Conservation (phyloP, 2,113 vertebrate genomes). For the Catharus fuscescens region DNA sequence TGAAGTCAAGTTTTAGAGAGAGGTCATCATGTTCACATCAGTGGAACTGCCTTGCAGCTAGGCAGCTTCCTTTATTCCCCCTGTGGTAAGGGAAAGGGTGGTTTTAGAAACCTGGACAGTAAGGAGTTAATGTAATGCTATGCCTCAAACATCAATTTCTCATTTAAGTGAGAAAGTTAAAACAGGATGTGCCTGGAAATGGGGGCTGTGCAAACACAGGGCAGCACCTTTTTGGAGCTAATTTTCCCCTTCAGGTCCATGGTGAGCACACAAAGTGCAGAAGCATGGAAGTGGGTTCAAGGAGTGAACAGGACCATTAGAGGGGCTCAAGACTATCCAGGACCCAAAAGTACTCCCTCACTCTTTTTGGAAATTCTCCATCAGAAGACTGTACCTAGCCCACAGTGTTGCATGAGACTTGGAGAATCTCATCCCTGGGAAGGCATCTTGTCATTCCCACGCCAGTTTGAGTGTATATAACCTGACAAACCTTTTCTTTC, state of each 20-base stretch:
- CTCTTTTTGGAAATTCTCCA: not conserved
- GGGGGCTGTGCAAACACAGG: fast-evolving
- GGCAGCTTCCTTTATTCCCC: not conserved
- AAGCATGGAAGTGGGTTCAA: not conserved
- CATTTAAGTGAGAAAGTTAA: not conserved
- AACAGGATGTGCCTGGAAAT: not conserved
- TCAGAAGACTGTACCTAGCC: not conserved
- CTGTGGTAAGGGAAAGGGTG: not conserved
- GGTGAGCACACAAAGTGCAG: not conserved
- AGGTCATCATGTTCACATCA: not conserved
- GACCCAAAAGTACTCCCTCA: not conserved
- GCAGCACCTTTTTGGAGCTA: not conserved
- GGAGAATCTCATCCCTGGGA: not conserved
- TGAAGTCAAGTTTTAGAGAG: not conserved
- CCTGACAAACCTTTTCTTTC: not conserved
- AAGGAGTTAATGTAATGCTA: not conserved
- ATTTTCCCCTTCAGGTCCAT: not conserved
- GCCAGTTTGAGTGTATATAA: not conserved
- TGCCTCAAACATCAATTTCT: not conserved
- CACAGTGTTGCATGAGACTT: no score
- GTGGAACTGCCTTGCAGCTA: not conserved
- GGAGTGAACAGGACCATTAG: not conserved
- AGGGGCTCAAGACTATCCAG: not conserved
- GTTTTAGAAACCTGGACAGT: not conserved
- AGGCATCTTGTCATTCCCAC: not conserved